phyloP scores from a whole-genome alignment of 2,888 invertebrate genomes.

The Lottia scabra region DNA sequence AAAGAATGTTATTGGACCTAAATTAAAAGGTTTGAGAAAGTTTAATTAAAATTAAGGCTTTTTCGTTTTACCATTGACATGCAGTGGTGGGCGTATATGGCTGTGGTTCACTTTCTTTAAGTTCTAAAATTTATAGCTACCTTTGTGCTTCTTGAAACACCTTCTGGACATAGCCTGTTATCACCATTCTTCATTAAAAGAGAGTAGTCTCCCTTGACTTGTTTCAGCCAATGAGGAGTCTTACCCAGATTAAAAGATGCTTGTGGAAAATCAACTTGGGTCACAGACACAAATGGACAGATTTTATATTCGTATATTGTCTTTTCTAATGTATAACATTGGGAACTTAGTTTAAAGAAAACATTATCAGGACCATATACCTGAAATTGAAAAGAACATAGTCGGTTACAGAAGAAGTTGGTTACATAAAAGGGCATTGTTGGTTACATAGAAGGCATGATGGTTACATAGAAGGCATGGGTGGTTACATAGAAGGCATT shows the following conservation, averaged over 20 bases:
- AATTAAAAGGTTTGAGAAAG: too few relatives aligned
- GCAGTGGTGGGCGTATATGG: too few relatives aligned
- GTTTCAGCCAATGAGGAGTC: constrained; percentile 40
- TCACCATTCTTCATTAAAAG: constrained; percentile 58
- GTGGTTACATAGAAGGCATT: neutral
- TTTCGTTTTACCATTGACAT: too few relatives aligned
- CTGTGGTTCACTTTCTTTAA: too few relatives aligned
- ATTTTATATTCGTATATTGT: constrained; percentile 54
- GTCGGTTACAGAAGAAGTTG: neutral
- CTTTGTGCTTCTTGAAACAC: constrained; percentile 42
- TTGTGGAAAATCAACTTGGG: constrained; percentile 41
- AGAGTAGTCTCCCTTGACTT: constrained; percentile 38
- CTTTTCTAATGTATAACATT: constrained; percentile 46
- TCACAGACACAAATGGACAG: constrained; percentile 60
- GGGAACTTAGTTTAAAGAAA: constrained; percentile 53
- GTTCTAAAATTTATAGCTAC: constrained; percentile 39
- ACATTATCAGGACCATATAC: constrained; percentile 57
- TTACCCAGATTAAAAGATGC: constrained; percentile 40
- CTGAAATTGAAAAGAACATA: constrained; percentile 37
- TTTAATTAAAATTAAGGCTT: too few relatives aligned
- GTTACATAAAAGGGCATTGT: too few relatives aligned
- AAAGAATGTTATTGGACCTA: too few relatives aligned
- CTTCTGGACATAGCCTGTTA: constrained; percentile 47
- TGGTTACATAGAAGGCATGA: too few relatives aligned
- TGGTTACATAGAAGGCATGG: too few relatives aligned